Conservation (phyloP, 2,888 invertebrate species). For the Myopa testacea region DNA sequence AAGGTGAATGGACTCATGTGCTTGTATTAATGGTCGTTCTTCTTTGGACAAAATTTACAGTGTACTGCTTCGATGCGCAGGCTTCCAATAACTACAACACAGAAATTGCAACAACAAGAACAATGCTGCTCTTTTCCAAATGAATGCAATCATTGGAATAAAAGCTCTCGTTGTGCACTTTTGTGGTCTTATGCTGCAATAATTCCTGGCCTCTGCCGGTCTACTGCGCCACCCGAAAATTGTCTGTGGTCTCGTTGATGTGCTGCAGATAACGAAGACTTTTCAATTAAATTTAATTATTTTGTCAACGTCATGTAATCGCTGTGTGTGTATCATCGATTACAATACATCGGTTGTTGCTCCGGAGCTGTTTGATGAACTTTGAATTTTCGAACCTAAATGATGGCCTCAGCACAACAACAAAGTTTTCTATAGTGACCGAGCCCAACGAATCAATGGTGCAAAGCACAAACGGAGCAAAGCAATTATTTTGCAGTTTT, state of each 20-base stretch:
- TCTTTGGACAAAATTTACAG: constrained; percentile 8
- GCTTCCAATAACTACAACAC: constrained; percentile 12
- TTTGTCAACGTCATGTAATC: constrained; percentile 43
- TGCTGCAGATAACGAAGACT: constrained; percentile 37
- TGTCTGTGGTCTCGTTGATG: constrained; percentile 33
- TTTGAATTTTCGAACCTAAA: too few species aligned
- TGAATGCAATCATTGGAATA: constrained; percentile 32
- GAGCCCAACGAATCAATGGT: too few species aligned
- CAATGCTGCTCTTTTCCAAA: background rate
- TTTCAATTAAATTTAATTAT: constrained; percentile 48
- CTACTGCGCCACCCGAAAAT: constrained; percentile 13
- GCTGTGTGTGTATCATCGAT: background rate
- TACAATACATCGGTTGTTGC: too few species aligned
- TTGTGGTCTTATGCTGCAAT: constrained; percentile 20
- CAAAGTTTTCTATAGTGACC: too few species aligned
- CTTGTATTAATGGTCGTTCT: too few species aligned
- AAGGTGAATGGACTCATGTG: too few species aligned
- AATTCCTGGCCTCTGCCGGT: constrained; percentile 3
- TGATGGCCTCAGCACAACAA: too few species aligned
- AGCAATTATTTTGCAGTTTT: too few species aligned
- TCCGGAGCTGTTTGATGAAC: too few species aligned
- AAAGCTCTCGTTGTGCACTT: constrained; percentile 12
- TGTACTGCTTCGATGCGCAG: constrained; percentile 19
- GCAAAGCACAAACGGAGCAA: too few species aligned
- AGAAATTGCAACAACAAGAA: background rate